phyloP scores from a whole-genome alignment of 2,113 vertebrate genomes.

The Lagenorhynchus albirostris region DNA sequence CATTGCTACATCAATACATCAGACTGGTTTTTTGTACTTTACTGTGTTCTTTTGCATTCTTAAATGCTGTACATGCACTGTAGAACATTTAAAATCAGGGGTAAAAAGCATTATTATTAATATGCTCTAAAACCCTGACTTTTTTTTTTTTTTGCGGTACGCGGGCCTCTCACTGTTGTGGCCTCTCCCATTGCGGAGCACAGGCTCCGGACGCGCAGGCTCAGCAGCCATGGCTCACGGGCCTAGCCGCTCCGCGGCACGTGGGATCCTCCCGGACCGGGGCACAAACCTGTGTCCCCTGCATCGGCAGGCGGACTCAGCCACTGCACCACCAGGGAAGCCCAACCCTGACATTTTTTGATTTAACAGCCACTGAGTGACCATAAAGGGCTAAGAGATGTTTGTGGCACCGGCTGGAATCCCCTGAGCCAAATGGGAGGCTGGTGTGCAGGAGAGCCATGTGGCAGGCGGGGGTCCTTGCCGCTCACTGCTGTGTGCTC shows the following conservation, averaged over 20 bases:
- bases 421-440: not conserved
- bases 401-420: not conserved
- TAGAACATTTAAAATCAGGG: not conserved
- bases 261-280: too few species aligned
- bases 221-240: too few species aligned
- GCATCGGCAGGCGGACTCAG: too few species aligned
- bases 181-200: too few species aligned
- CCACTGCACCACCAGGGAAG: too few species aligned
- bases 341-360: not conserved
- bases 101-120: not conserved
- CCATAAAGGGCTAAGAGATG: not conserved
- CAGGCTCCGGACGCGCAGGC: too few species aligned
- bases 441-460: not conserved
- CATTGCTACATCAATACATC: too few species aligned
- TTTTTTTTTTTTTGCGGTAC: not conserved
- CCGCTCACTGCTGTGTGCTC: fast-evolving
- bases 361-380: not conserved
- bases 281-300: too few species aligned
- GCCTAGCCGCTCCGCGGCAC: too few species aligned
- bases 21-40: not conserved
- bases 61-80: not conserved
- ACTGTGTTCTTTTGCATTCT: not conserved
- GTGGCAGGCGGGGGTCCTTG: not conserved
- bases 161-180: too few species aligned
- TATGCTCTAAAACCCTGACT: not conserved